Base-by-base conservation (phyloP, 1,140 invertebrate genomes). In the Trachymyrmex septentrionalis region DNA sequence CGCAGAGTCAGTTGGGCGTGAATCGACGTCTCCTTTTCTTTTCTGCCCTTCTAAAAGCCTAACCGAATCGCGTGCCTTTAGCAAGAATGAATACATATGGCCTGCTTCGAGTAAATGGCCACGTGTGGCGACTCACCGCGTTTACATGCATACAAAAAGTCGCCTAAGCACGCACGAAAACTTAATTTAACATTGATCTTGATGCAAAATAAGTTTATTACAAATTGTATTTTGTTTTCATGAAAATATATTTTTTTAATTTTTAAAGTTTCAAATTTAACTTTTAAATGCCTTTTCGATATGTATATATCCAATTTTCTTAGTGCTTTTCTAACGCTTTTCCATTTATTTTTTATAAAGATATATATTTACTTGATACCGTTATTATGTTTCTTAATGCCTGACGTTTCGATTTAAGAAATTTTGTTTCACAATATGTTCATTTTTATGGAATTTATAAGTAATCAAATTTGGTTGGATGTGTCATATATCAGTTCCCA, bases 1-100 rank as follows among this genome's bases (percentile, higher is more conserved):
- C 86, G 88, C 21, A n/a, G 81, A 91, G 86, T 92, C 89, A 88
- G 71, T 89, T 90, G 78, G 87, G 87, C 91, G 88, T 76, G 86
- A 73, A 90, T 86, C 89, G 63, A 63, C 80, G 73, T 82, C 64
- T 85, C 81, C 75, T 76, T 85, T 89, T 72, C 81, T 80, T 87
- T 57, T 67, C 61, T 85, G 59, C 69, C 81, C 59, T 77, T 73
- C 50, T 81, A 67, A 50, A n/a, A 73, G 27, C 71, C 69, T 44
- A 59, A 19, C 44, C 14, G 38, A 76, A 86, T 90, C 76, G 80
- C 86, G 73, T 81, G 81, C 75, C 44, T 82, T 77, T 77, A 57
- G 21, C 61, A 16, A 24, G 55, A 87, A 73, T 75, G 38, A 88
- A 80, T 69, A 85, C 27, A 21, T 76, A 72, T 1, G 19, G 71